Percentiles rank a stretch among this genome's conserved stretches.
Evolutionary conservation across 2,797 vertebrate species (phyloP).

Genomic region (Epinephelus malabaricus): DNA sequence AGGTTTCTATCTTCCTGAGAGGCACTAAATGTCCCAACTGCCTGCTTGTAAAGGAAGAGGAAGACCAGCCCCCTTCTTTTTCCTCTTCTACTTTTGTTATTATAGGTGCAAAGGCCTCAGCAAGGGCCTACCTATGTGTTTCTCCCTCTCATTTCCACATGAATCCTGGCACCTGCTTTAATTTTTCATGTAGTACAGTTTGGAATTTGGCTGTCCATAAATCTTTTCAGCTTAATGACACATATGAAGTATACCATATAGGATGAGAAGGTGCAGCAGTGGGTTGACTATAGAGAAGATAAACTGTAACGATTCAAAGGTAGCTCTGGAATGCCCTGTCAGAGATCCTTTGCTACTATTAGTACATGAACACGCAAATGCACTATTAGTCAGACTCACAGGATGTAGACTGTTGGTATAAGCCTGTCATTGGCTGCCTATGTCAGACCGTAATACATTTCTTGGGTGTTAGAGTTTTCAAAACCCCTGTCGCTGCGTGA

Average conservation of each 20-base stretch:
- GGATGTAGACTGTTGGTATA: too few species aligned
- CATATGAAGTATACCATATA: neutral
- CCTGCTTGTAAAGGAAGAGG: constrained; percentile 12
- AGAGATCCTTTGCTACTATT: neutral
- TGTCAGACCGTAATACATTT: too few species aligned
- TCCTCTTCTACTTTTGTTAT: constrained; percentile 34
- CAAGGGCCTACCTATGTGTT: constrained; percentile 15
- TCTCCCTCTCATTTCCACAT: constrained; percentile 16
- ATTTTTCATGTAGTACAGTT: constrained; percentile 13
- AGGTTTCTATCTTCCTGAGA: constrained; percentile 11
- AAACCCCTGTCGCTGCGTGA: too few species aligned
- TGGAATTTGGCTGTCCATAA: constrained; percentile 5
- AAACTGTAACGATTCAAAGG: neutral
- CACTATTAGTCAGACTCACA: too few species aligned
- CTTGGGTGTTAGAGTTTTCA: too few species aligned
- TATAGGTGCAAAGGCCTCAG: constrained; percentile 38
- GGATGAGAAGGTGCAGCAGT: neutral
- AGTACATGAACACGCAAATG: neutral
- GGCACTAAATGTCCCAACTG: constrained; percentile 7
- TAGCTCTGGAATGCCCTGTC: neutral
- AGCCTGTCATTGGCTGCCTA: too few species aligned
- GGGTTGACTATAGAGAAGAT: neutral
- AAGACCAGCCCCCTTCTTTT: neutral
- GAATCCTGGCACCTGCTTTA: constrained; percentile 19
- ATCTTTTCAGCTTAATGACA: neutral